Conservation (phyloP, 2,797 vertebrate genomes). For the Megaceryle alcyon region DNA sequence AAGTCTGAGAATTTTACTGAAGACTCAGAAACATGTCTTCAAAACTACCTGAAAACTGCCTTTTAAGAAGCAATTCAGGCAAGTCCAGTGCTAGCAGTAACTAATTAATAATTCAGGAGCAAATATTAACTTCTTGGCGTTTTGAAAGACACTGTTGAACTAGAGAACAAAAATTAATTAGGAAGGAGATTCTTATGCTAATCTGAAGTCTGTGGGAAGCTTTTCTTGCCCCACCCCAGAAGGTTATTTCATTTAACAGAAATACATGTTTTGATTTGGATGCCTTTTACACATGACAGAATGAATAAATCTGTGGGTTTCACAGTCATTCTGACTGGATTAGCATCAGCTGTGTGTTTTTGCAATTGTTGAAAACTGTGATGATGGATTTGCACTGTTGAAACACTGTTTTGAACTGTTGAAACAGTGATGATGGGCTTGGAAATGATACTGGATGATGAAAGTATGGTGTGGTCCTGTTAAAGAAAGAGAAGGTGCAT, state of each 20-base stretch:
- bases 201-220: not conserved
- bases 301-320: not conserved
- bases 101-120: not conserved
- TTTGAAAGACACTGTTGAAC: not conserved
- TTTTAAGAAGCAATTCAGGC: constrained; percentile 10
- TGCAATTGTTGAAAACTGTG: not conserved
- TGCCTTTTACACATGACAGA: not conserved
- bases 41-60: constrained; percentile 1
- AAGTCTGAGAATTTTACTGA: constrained; percentile 40
- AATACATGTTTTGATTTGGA: fast-evolving
- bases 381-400: not conserved
- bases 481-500: not conserved
- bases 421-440: not conserved
- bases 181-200: not conserved
- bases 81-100: not conserved
- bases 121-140: not conserved
- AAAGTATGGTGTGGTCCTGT: not conserved
- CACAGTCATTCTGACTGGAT: not conserved
- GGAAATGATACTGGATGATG: not conserved
- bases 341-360: not conserved
- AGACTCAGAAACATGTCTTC: not conserved
- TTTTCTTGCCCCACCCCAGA: not conserved
- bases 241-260: not conserved
- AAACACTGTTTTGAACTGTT: not conserved
- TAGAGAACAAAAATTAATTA: not conserved